Conservation (phyloP, 2,113 vertebrate genomes). For the Pitta sordida region DNA sequence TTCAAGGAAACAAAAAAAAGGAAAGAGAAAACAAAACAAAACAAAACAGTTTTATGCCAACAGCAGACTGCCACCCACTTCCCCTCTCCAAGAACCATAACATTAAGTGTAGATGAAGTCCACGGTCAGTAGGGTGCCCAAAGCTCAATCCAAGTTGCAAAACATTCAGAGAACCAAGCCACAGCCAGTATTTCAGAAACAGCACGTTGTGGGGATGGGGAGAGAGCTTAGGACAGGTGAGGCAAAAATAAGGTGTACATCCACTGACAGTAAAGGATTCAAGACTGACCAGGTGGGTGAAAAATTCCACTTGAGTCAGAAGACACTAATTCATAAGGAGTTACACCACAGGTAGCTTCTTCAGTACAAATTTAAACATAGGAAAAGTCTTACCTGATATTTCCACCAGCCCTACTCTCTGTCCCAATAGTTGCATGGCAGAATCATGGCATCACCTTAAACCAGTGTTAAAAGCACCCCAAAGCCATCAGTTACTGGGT, state of each 20-base stretch:
- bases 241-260: conserved; percentile 61
- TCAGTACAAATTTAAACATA: not conserved
- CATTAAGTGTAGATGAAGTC: conserved; percentile 68
- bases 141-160: conserved; percentile 75
- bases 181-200: conserved; percentile 70
- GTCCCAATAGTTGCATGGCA: not conserved
- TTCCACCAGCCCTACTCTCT: conserved; percentile 46
- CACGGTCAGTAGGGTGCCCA: conserved; percentile 70
- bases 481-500: not conserved
- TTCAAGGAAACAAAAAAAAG: conserved; percentile 46
- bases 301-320: conserved; percentile 65
- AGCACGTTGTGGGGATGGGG: conserved; percentile 33
- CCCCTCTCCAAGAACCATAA: conserved; percentile 67
- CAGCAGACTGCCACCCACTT: not conserved
- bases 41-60: not conserved
- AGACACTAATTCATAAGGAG: conserved; percentile 78
- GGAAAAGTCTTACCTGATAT: conserved; percentile 25
- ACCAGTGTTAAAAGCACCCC: not conserved
- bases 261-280: conserved; percentile 69
- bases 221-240: conserved; percentile 44
- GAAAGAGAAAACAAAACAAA: not conserved
- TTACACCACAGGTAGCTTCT: conserved; percentile 81
- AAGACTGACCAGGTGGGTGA: conserved; percentile 53
- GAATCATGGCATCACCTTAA: conserved; percentile 6
- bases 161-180: conserved; percentile 73